phyloP scores from a whole-genome alignment of 2,113 vertebrate genomes.

The Hiodon alosoides region DNA sequence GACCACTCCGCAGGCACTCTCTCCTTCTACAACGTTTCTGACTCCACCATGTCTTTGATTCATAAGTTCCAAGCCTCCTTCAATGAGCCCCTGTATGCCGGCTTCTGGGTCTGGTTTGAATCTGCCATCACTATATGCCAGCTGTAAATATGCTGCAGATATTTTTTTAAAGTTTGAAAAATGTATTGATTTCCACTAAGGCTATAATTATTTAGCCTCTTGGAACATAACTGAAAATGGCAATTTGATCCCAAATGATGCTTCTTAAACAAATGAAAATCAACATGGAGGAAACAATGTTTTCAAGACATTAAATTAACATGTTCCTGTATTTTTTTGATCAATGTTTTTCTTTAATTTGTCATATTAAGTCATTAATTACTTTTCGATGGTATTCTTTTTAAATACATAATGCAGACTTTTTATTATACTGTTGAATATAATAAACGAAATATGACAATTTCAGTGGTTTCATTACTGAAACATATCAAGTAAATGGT shows the following conservation, averaged over 20 bases:
- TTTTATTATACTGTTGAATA: neutral
- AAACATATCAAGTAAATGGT: neutral
- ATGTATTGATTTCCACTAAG: neutral
- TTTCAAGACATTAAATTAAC: too few relatives aligned
- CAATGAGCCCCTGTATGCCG: constrained; percentile 63
- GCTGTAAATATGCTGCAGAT: constrained; percentile 30
- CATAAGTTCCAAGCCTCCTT: constrained; percentile 70
- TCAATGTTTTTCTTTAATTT: too few relatives aligned
- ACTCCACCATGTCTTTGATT: constrained; percentile 62
- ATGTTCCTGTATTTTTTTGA: too few relatives aligned
- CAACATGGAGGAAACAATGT: too few relatives aligned
- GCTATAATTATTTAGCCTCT: neutral
- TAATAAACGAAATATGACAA: constrained; percentile 14
- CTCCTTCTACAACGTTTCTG: constrained; percentile 64
- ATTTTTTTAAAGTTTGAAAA: neutral
- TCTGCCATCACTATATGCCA: constrained; percentile 59
- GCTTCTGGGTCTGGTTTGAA: constrained; percentile 79
- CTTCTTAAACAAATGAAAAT: too few relatives aligned
- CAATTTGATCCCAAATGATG: too few relatives aligned
- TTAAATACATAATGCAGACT: too few relatives aligned
- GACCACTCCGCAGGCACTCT: constrained; percentile 62
- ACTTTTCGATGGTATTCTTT: too few relatives aligned
- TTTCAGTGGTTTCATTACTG: neutral
- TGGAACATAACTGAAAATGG: neutral
- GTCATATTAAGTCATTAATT: too few relatives aligned